Conservation (phyloP, 2,888 invertebrate genomes). For the Sipunculus nudus region DNA sequence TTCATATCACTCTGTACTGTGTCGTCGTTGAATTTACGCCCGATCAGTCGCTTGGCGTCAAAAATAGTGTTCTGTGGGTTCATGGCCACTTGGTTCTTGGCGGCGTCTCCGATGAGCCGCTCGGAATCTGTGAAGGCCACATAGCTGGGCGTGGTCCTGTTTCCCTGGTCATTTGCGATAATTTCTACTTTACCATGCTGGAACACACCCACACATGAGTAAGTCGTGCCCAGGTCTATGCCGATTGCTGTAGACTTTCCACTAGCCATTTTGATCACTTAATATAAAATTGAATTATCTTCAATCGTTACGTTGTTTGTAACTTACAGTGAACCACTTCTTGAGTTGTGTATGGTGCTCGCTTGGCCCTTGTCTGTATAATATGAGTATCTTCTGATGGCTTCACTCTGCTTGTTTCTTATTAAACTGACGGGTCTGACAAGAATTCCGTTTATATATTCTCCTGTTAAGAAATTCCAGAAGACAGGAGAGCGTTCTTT, state of each 20-base stretch:
- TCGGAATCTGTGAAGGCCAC: conserved; percentile 76
- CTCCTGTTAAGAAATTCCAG: no score
- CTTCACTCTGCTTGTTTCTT: no score
- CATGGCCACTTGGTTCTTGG: conserved; percentile 70
- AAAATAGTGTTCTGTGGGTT: conserved; percentile 80
- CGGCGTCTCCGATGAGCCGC: conserved; percentile 68
- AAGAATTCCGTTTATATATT: no score
- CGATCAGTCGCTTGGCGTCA: conserved; percentile 75
- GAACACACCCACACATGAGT: conserved; percentile 71
- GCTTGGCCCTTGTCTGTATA: no score
- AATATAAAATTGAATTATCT: no score
- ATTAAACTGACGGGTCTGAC: no score
- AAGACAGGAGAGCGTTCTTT: no score
- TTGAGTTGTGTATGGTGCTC: no score
- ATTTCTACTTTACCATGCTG: conserved; percentile 70
- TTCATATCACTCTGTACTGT: conserved; percentile 82
- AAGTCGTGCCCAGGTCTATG: conserved; percentile 89
- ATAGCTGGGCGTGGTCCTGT: conserved; percentile 79
- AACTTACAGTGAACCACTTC: no score
- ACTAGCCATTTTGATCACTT: no score
- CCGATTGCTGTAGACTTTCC: conserved; percentile 81
- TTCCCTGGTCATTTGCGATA: conserved; percentile 72
- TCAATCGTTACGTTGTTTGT: no score
- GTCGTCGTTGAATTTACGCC: conserved; percentile 80
- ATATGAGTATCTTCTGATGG: no score